Base-by-base conservation (phyloP, 1,140 invertebrate genomes). In the Leptonema lineaticorne region DNA sequence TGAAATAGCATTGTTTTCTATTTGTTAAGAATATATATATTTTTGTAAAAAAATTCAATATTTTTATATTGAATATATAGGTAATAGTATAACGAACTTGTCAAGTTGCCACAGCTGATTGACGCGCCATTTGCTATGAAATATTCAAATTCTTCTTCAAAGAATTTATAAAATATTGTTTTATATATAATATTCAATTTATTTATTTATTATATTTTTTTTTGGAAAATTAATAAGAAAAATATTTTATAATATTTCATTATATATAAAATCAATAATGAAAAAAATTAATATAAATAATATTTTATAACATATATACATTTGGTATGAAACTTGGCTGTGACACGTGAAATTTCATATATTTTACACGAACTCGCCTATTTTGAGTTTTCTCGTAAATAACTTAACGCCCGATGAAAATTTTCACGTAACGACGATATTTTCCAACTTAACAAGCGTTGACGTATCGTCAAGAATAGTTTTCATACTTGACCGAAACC, bases 91-190 rank as follows among this genome's bases (percentile, higher is more conserved):
- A 41, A 33, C 14, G 37, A 33, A 62, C 59, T 62, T 62, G 59
- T 62, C 59, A 62, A 62, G 45, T 45, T n/a, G 59, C 59, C 59
- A 62, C 20, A 20, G 18, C 29, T 62, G 59, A 62, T 62, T 62
- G 59, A 62, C 59, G 22, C 59, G 22, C 59, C 59, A 62, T 62
- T 62, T 62, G n/a, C 59, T 8, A 41, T 11, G 37, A 41, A 41
- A 41, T 41, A 9, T 9, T 41, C 37, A 16, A 41, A 41, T 16
- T 9, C 37, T 11, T 41, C 37, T 11, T 2, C 37, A 41, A 1
- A 41, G n/a, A n/a, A n/a, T n/a, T n/a, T n/a, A n/a, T n/a, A n/a
- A n/a, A n/a, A n/a, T n/a, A n/a, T n/a, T n/a, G n/a, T n/a, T n/a
- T n/a, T n/a, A n/a, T n/a, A n/a, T n/a, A n/a, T n/a, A n/a, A n/a